Evolutionary conservation across 2,113 vertebrate species (phyloP), one percentile per base, ranked within the genome.

Genomic region (Chloropsis hardwickii): DNA sequence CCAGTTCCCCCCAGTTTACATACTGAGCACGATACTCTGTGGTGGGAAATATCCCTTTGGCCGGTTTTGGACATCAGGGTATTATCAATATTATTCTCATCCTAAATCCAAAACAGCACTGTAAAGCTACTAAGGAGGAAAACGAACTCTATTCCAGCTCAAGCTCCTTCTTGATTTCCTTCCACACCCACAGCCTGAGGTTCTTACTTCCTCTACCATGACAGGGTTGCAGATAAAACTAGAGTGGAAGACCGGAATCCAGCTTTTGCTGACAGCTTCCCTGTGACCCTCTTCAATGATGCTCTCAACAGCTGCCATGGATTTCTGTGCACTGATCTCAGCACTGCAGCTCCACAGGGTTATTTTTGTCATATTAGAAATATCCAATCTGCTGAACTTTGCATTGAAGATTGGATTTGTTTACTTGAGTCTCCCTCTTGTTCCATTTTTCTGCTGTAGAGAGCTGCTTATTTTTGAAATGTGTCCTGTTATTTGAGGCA

Each of bases 261-360:
- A 64, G 35, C 33, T 67, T 45, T 62, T 2, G 2, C 67, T 72
- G 45, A 54, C n/a, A n/a, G n/a, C n/a, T n/a, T n/a, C n/a, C n/a
- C 42, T 0, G 0, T 83, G 33, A 16, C 14, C 7, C 16, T 47
- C 54, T 82, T 81, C 71, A 45, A 0, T 0, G 13, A n/a, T 60
- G 40, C 24, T 77, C 33, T 88, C 47, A 69, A 35, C 33, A 90
- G 54, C 42, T 77, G 7, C 57, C 28, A 3, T 2, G 3, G 33
- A 61, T 79, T 64, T 71, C 47, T 76, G 31, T 85, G 73, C 50
- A 33, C 33, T 1, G 1, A 45, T 19, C 83, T 24, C 39, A 71
- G 37, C 67, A 11, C 35, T 51, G 60, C 40, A 47, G 56, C 65
- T 51, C 12, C 31, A 56, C 31, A 14, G 45, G 39, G 20, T 33